Base-by-base conservation (phyloP, 2,113 vertebrate genomes). In the Theristicus caerulescens region DNA sequence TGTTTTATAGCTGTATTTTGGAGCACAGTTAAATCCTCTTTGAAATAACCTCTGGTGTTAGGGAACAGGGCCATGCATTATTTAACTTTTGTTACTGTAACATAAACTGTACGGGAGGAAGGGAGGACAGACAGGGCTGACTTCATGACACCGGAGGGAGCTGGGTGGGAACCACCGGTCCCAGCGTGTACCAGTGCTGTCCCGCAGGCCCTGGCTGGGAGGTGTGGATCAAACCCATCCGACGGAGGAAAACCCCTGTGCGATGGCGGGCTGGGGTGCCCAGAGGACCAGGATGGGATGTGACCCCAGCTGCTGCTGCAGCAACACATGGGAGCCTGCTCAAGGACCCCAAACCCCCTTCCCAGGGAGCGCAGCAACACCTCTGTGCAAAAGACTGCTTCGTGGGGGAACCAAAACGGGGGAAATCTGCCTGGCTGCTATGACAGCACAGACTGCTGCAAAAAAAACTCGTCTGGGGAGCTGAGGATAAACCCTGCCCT, bases 1-100 rank as follows among this genome's bases (percentile, higher is more conserved):
- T 47, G 69, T 88, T 94, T 93, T 26, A 88, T 6, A 94, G 46
- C 73, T 97, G 93, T 97, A 97, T 97, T 97, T 95, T 47, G 32
- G 92, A 97, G 66, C 82, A 77, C 16, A 66, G 67, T 96, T 94
- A 96, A 97, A 89, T 84, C 69, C 31, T 84, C 59, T 88, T 76
- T 73, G 88, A 93, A 88, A 85, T 81, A 7, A 90, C 44, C 73
- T 94, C 66, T 65, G 73, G 58, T 79, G 81, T 94, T 94, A 96
- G 67, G 88, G 82, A 94, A 57, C 44, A 55, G 86, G 85, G 64
- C 55, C 96, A 95, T 96, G 96, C 96, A 84, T 85, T 93, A 93
- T 66, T 91, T 26, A 91, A 85, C 52, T 82, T 59, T 40, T 72
- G 88, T 80, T 52, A 82, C 51, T 3, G 44, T 55, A 86, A 95